Evolutionary conservation across 1,140 invertebrate species (phyloP), one percentile per base, ranked within the genome.

Genomic region (Calosoma granatense): DNA sequence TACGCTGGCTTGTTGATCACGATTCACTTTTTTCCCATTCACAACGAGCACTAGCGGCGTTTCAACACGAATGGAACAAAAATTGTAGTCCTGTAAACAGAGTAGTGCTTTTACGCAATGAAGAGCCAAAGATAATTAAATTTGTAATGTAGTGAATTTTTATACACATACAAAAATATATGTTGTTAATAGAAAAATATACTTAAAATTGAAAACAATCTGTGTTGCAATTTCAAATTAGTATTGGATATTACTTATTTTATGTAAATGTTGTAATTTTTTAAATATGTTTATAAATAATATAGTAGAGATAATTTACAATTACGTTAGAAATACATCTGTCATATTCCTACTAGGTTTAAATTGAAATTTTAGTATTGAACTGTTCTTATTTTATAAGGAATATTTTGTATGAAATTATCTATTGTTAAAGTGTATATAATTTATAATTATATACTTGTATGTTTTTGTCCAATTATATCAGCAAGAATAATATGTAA

Each of bases 11-110:
- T 86, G 80, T 68, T 87, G 82, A 63, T 86, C 81, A 58, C 76
- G 74, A 26, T 79, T 79, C 43, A 88, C 72, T 62, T 86, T 84
- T 61, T 81, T 83, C 9, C 86, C 84, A 72, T 91, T 91, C 26
- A 90, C 81, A 20, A 88, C 79, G 63, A 92, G 71, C 51, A 82
- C 74, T 60, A 87, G 68, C 0, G 88, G 89, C 59, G 81, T 87
- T 71, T 89, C 85, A 14, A 91, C 82, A 56, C 87, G 76, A 55
- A 91, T 81, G 51, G 82, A 81, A 65, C 78, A 77, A 69, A 86
- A 90, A 59, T 81, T 74, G 65, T 84, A 88, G 61, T 74, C 76
- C 87, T 90, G 75, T 63, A 80, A 77, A 63, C 41, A 67, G 65
- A 61, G 60, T 51, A 60, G 62, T 20, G 21, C 60, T 56, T 47